Conservation (phyloP, 1,140 invertebrate genomes). For the Heliconius himera region DNA sequence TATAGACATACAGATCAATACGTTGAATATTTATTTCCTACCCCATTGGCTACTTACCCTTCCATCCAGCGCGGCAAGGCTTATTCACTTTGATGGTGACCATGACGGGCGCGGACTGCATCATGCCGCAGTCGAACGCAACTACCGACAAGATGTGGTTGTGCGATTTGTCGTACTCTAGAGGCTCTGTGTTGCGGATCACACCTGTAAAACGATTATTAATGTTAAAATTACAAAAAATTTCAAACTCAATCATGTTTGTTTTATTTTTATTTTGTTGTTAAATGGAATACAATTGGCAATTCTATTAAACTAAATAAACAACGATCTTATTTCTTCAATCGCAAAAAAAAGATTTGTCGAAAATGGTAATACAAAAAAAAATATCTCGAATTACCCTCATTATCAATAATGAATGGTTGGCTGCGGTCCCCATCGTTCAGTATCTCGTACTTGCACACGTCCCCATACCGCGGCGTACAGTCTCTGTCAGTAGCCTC, state of each 20-base stretch:
- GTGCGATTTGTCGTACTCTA: conserved; percentile 95
- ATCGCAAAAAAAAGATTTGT: no score
- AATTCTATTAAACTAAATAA: no score
- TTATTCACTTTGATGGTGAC: conserved; percentile 96
- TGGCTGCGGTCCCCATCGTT: conserved; percentile 88
- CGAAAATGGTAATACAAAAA: neutral
- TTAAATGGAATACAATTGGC: no score
- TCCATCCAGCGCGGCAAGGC: conserved; percentile 89
- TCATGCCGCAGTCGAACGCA: conserved; percentile 98
- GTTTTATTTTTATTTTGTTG: no score
- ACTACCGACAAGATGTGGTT: conserved; percentile 98
- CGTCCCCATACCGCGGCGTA: conserved; percentile 94
- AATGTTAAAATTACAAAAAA: neutral
- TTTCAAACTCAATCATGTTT: conserved; percentile 17
- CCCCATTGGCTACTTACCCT: conserved; percentile 81
- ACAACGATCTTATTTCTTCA: no score
- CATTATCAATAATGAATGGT: conserved; percentile 95
- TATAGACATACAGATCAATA: no score
- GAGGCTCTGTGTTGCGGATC: conserved; percentile 94
- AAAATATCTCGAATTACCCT: conserved; percentile 82
- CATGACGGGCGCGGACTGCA: conserved; percentile 93
- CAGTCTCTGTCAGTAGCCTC: conserved; percentile 95
- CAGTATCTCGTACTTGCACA: conserved; percentile 96
- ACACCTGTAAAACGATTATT: conserved; percentile 86
- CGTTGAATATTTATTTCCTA: neutral